A percentile compares a stretch with the other conserved stretches of the same genome.
Conservation (phyloP, 2,888 invertebrate species). For the Eupeodes latifasciatus region DNA sequence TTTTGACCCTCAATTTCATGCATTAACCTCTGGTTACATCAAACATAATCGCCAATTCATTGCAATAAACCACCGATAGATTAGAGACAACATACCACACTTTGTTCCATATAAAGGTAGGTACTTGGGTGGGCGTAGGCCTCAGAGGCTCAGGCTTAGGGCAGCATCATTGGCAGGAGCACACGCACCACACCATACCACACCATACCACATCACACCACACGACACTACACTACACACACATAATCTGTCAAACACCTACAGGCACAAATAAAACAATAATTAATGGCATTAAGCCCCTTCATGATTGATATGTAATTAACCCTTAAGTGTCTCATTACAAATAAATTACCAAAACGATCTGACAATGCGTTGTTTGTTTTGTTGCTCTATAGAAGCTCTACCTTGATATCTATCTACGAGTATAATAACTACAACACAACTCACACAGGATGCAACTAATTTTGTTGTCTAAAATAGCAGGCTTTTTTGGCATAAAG, state of each 20-base stretch:
- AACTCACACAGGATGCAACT: slow-evolving; percentile 64
- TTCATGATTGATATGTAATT: slow-evolving; percentile 77
- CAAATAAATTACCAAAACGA: slow-evolving; percentile 75
- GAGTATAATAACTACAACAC: background rate
- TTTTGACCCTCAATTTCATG: slow-evolving; percentile 70
- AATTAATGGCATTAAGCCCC: slow-evolving; percentile 75
- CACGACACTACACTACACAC: background rate
- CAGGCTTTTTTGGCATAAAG: slow-evolving; percentile 20
- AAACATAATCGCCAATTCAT: slow-evolving; percentile 76
- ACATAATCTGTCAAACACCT: slow-evolving; percentile 56
- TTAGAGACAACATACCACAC: slow-evolving; percentile 71
- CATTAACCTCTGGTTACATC: slow-evolving; percentile 73
- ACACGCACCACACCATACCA: too few relatives aligned
- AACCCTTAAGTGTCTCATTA: slow-evolving; percentile 77
- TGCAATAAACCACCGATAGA: slow-evolving; percentile 73
- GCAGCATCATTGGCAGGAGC: background rate
- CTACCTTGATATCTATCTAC: background rate
- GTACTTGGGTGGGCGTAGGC: slow-evolving; percentile 56
- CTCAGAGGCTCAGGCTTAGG: background rate
- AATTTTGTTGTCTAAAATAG: slow-evolving; percentile 50
- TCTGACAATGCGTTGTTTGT: slow-evolving; percentile 63
- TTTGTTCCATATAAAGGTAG: slow-evolving; percentile 10
- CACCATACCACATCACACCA: background rate
- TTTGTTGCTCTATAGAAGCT: background rate
- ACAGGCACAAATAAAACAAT: slow-evolving; percentile 73